A percentile compares a stretch with the other conserved stretches of the same genome.
phyloP scores from a whole-genome alignment of 2,113 vertebrate species.

The Leptodactylus fuscus region DNA sequence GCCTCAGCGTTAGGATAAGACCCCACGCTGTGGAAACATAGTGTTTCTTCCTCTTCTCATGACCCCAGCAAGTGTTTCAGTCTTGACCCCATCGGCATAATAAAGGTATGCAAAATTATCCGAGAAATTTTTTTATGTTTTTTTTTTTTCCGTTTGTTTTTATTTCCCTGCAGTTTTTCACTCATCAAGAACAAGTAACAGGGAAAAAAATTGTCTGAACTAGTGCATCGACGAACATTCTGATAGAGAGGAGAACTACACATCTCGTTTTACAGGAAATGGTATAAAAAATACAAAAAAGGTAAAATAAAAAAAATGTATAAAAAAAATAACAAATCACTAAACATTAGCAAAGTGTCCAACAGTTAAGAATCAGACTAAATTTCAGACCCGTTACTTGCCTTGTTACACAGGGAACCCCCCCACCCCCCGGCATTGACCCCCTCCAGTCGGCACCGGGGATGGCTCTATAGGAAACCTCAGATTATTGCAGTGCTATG shows the following conservation, averaged over 20 bases:
- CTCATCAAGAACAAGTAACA: conserved; percentile 93
- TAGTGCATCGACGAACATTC: conserved; percentile 88
- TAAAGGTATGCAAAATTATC: too few species aligned
- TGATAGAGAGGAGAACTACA: conserved; percentile 82
- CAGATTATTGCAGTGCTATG: conserved; percentile 84
- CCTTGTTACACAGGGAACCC: conserved; percentile 85
- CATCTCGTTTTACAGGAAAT: conserved; percentile 86
- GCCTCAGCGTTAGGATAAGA: too few species aligned
- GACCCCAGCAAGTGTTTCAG: too few species aligned
- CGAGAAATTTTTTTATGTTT: background rate
- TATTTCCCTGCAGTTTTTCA: conserved; percentile 90
- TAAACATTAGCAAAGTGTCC: conserved; percentile 82
- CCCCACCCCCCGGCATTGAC: conserved; percentile 74
- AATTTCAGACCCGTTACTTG: conserved; percentile 90
- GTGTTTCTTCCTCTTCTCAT: too few species aligned
- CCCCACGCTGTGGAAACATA: too few species aligned
- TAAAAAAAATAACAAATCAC: conserved; percentile 87
- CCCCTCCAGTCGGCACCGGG: conserved; percentile 77
- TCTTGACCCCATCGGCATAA: too few species aligned
- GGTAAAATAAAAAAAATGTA: conserved; percentile 87
- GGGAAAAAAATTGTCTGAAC: conserved; percentile 87
- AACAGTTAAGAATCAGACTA: conserved; percentile 83
- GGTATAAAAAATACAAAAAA: conserved; percentile 80
- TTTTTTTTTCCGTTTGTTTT: conserved; percentile 76
- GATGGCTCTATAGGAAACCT: conserved; percentile 82